These are phyloP conservation scores for Tetragnatha versicolor DNA, from an alignment of 1,140 invertebrate species.

Conservation along the genomic window DNA sequence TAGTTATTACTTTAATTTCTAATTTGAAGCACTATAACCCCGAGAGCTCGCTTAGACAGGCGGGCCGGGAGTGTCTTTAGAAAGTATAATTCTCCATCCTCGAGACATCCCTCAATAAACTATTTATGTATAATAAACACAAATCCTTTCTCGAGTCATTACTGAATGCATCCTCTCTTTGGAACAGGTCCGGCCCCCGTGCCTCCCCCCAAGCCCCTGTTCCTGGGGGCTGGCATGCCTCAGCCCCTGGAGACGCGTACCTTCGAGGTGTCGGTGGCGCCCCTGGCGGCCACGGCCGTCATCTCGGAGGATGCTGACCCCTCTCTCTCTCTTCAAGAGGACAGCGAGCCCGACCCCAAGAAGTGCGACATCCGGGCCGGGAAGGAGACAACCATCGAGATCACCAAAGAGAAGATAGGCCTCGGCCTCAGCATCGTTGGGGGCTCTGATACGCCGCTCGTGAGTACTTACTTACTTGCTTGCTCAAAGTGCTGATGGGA, in stretches of 20 bases:
- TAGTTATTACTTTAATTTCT: too few species aligned
- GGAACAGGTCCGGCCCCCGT: slow-evolving; percentile 58
- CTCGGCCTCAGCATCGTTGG: slow-evolving; percentile 89
- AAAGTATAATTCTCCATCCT: too few species aligned
- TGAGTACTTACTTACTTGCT: slow-evolving; percentile 14
- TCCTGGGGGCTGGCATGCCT: not conserved
- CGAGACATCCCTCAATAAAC: too few species aligned
- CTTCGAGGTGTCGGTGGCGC: not conserved
- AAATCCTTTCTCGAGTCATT: too few species aligned
- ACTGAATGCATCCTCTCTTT: too few species aligned
- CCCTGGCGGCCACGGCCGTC: not conserved
- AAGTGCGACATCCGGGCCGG: slow-evolving; percentile 67
- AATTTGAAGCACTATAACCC: too few species aligned
- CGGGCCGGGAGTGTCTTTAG: too few species aligned
- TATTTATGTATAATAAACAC: too few species aligned
- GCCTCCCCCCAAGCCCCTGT: not conserved
- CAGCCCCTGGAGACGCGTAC: not conserved
- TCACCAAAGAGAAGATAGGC: slow-evolving; percentile 84
- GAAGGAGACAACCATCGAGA: slow-evolving; percentile 86
- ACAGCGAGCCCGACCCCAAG: slow-evolving; percentile 51
- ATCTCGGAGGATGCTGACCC: not conserved
- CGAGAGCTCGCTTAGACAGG: too few species aligned
- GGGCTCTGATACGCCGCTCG: slow-evolving; percentile 83
- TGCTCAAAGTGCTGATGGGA: not conserved
- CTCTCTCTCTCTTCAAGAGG: slow-evolving; percentile 46